phyloP scores from a whole-genome alignment of 2,888 invertebrate genomes.

The Hirtodrosophila confusa region DNA sequence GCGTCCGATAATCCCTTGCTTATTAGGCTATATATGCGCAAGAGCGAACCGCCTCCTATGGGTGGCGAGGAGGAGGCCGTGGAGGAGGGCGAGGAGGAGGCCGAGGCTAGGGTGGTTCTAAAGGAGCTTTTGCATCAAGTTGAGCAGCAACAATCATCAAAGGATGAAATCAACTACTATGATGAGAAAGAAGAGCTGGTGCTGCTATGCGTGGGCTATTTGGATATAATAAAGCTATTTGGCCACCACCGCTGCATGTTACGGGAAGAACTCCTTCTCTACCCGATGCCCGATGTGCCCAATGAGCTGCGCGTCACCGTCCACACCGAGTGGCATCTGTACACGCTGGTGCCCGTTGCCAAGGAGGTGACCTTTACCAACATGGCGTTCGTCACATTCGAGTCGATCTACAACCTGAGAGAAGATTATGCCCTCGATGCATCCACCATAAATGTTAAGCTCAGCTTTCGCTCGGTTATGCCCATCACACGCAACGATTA shows the following conservation, averaged over 20 bases:
- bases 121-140: background rate
- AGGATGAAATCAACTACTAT: background rate
- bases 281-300: constrained; percentile 55
- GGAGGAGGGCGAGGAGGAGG: constrained; percentile 2
- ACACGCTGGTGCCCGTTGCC: constrained; percentile 73
- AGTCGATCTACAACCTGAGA: constrained; percentile 70
- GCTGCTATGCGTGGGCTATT: constrained; percentile 49
- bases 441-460: constrained; percentile 18
- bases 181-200: constrained; percentile 15
- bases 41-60: background rate
- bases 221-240: constrained; percentile 64
- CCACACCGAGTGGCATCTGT: constrained; percentile 71
- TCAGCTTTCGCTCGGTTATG: constrained; percentile 54
- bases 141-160: background rate
- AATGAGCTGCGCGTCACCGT: constrained; percentile 40
- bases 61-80: background rate
- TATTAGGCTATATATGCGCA: constrained; percentile 65
- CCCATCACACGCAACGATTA: constrained; percentile 41
- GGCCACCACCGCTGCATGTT: constrained; percentile 51
- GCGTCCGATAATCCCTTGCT: constrained; percentile 70
- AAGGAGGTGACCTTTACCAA: constrained; percentile 64
- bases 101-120: constrained; percentile 5
- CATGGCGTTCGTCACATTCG: constrained; percentile 67
- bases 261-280: constrained; percentile 44
- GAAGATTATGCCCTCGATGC: constrained; percentile 34